phyloP scores from a whole-genome alignment of 2,888 invertebrate species.

The Panopea generosa region DNA sequence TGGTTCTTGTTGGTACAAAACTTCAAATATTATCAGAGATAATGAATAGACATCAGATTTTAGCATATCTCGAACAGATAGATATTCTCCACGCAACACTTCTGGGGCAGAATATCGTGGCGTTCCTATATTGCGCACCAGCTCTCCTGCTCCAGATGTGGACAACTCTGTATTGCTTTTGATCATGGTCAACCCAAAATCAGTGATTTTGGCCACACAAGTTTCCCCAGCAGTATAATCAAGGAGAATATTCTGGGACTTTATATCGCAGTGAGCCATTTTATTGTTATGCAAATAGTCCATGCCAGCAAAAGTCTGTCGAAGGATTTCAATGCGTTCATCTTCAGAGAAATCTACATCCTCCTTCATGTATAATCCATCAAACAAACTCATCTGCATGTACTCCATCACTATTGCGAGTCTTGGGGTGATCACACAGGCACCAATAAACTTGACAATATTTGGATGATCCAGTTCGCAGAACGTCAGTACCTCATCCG shows the following conservation, averaged over 20 bases:
- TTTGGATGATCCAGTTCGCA: constrained; percentile 52
- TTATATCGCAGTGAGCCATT: constrained; percentile 67
- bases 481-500: constrained; percentile 42
- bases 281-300: constrained; percentile 54
- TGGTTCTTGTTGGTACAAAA: constrained; percentile 57
- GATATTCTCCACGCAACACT: constrained; percentile 51
- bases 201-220: constrained; percentile 55
- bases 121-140: constrained; percentile 47
- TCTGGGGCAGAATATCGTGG: constrained; percentile 66
- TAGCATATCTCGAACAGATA: constrained; percentile 40
- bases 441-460: constrained; percentile 61
- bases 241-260: constrained; percentile 63
- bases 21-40: constrained; percentile 50
- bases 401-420: constrained; percentile 62
- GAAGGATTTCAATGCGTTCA: constrained; percentile 52
- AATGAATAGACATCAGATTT: constrained; percentile 57
- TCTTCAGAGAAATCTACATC: constrained; percentile 48
- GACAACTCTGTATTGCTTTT: constrained; percentile 50
- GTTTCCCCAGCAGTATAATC: constrained; percentile 23
- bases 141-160: constrained; percentile 7
- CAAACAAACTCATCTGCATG: constrained; percentile 60
- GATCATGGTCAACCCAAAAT: constrained; percentile 67
- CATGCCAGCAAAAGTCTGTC: constrained; percentile 43
- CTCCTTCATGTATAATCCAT: constrained; percentile 48
- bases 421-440: constrained; percentile 50